Evolutionary conservation across 2,113 vertebrate species (phyloP), one percentile per base, ranked within the genome.

Genomic region (Archilochus colubris): DNA sequence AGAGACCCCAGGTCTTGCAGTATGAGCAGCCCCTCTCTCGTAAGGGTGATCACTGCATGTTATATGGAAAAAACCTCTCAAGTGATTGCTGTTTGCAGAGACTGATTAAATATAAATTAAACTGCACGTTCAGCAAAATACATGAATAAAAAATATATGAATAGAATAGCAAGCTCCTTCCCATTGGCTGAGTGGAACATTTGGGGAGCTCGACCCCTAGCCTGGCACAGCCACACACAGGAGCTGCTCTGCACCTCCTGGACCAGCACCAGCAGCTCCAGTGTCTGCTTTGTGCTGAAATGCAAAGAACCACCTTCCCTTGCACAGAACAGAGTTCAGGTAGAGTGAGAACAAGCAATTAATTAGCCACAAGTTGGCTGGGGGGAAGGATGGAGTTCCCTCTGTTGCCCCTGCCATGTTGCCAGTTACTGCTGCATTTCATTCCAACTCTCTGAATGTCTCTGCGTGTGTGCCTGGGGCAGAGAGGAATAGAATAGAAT

Each of bases 51-150:
- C 96, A 97, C 69, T 90, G 76, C 90, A 27, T 62, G 75, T 78
- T 96, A 92, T 7, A 80, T 10, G 6, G 88, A 91, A 93, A 82
- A 96, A 59, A 38, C 51, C 92, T 96, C 92, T 96, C 80, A 68
- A 96, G 94, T 97, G 96, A 97, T 95, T 96, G 82, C 96, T 96
- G 93, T 96, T 97, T 97, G 86, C 91, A 95, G 92, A 91, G 93
- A 48, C 83, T 97, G 95, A 96, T 97, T 97, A 96, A 97, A 93
- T 59, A 96, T 20, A 95, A 97, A 95, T 97, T 95, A 94, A 96
- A 75, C 63, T 95, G 88, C 91, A 88, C 91, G 59, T 91, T 93
- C 81, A 77, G 90, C 36, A 85, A 67, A 74, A 40, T 61, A 74
- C 36, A 38, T 38, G 36, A 38, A 38, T 38, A 38, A 8, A 38